These are phyloP conservation scores for Argyrosomus regius DNA, from an alignment of 2,797 vertebrate genomes.

Conservation along the genomic window DNA sequence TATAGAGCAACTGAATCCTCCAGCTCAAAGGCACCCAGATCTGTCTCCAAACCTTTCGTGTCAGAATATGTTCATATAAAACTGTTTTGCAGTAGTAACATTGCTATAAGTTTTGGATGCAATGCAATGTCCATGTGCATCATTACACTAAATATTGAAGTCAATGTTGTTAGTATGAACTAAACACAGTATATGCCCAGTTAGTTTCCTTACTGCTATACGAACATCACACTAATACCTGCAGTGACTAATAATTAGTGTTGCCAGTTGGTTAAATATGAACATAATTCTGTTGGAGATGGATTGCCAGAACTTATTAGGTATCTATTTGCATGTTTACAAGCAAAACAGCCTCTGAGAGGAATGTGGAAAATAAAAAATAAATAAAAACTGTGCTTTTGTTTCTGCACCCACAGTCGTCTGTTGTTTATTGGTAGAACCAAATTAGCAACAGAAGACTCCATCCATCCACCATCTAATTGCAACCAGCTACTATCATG, in stretches of 20 bases:
- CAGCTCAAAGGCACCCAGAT: slow-evolving; percentile 1
- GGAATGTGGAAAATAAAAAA: slow-evolving; percentile 2
- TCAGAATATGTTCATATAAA: slow-evolving; percentile 24
- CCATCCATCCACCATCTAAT: neutral
- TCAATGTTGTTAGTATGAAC: neutral
- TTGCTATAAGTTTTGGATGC: neutral
- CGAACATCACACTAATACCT: neutral
- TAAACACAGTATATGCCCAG: neutral
- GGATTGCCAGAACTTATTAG: slow-evolving; percentile 11
- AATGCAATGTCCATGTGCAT: slow-evolving; percentile 9
- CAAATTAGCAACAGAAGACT: slow-evolving; percentile 2
- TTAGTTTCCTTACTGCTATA: neutral
- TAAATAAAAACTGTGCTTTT: slow-evolving; percentile 1
- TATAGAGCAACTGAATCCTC: neutral
- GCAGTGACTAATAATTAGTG: neutral
- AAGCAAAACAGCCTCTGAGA: slow-evolving; percentile 17
- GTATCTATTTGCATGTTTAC: neutral
- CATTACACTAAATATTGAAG: neutral
- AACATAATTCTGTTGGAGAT: neutral
- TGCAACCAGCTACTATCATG: neutral
- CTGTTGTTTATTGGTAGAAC: neutral
- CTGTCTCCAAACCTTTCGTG: neutral
- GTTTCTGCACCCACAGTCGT: neutral
- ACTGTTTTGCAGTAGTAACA: neutral
- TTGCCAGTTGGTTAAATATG: slow-evolving; percentile 17